Evolutionary conservation across 1,140 invertebrate genomes (phyloP).

Genomic region (Pseudomyrmex cubaensis): DNA sequence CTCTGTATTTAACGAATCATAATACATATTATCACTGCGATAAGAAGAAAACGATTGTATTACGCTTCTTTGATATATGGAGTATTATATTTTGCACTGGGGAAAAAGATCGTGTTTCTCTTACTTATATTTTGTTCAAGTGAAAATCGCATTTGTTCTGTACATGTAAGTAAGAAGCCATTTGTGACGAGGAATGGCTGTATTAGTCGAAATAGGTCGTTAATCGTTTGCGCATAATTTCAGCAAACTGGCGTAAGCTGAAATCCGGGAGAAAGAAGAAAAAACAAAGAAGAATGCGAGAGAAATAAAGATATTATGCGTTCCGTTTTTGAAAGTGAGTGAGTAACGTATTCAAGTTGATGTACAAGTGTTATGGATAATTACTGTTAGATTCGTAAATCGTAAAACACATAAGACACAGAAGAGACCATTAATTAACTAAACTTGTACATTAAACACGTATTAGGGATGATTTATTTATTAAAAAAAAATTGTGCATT

Average conservation of each 20-base stretch:
- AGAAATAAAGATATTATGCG: slow-evolving; percentile 20
- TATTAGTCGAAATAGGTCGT: slow-evolving; percentile 17
- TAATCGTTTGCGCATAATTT: slow-evolving; percentile 36
- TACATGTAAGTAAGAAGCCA: not conserved
- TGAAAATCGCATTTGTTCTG: slow-evolving; percentile 2
- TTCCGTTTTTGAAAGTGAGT: slow-evolving; percentile 30
- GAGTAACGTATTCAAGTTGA: slow-evolving; percentile 61
- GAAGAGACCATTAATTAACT: slow-evolving; percentile 37
- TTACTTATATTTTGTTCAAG: slow-evolving; percentile 12
- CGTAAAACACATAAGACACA: not conserved
- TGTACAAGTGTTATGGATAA: slow-evolving; percentile 32
- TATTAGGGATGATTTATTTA: slow-evolving; percentile 59
- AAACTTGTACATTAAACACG: slow-evolving; percentile 64
- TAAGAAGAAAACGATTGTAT: slow-evolving; percentile 27
- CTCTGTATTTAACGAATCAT: slow-evolving; percentile 51
- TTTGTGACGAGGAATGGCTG: slow-evolving; percentile 20
- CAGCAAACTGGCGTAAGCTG: slow-evolving; percentile 4
- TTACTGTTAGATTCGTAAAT: slow-evolving; percentile 39
- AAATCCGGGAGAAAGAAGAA: not conserved
- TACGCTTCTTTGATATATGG: slow-evolving; percentile 35
- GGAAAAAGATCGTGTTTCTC: slow-evolving; percentile 25
- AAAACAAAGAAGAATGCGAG: not conserved
- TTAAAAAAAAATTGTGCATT: slow-evolving; percentile 29
- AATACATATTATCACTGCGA: slow-evolving; percentile 37
- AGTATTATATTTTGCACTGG: slow-evolving; percentile 13